Evolutionary conservation across 2,888 invertebrate genomes (phyloP).

Genomic region (Andrena marginata): DNA sequence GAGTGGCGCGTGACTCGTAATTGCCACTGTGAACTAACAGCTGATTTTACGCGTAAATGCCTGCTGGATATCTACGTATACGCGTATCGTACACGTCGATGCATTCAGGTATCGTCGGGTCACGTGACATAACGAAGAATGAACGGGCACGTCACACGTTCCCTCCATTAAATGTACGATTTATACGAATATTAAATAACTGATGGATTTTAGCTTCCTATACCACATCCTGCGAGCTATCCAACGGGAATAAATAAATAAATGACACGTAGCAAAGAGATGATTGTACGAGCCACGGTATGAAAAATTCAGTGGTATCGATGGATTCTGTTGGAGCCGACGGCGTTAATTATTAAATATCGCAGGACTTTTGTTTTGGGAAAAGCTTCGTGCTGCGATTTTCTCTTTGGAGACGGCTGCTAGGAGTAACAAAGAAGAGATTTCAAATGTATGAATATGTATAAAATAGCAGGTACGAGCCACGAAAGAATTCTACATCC

Average conservation of each 20-base stretch:
- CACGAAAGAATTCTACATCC: no score
- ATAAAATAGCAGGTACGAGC: no score
- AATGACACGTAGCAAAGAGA: not conserved
- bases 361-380: no score
- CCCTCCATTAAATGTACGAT: not conserved
- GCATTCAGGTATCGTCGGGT: slow-evolving; percentile 6
- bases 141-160: not conserved
- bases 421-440: no score
- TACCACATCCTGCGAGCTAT: not conserved
- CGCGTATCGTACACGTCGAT: slow-evolving; percentile 7
- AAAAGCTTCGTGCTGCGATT: no score
- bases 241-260: not conserved
- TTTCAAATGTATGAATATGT: no score
- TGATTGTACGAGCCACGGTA: no score
- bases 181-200: not conserved
- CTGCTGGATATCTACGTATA: slow-evolving; percentile 19
- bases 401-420: no score
- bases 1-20: slow-evolving; percentile 66
- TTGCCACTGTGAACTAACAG: slow-evolving; percentile 68
- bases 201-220: not conserved
- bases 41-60: slow-evolving; percentile 61
- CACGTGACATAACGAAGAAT: slow-evolving; percentile 10
- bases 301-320: no score
- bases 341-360: no score
- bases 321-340: no score